Evolutionary conservation across 2,888 invertebrate species (phyloP), one percentile per base, ranked within the genome.

Genomic region (Plebejus anna): DNA sequence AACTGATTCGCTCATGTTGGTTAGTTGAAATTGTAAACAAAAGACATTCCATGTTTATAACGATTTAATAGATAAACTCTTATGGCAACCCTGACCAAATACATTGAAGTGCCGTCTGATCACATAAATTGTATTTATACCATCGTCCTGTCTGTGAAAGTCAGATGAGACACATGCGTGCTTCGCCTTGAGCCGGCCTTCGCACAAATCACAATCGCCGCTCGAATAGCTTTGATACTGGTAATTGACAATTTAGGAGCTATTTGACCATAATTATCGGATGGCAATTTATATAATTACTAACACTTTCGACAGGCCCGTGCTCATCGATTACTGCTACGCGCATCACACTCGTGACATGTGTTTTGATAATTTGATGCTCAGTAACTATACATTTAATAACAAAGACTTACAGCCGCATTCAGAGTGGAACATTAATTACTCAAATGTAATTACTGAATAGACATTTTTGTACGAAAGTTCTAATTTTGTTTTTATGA

Each of bases 141-240:
- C 51, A 16, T 28, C 13, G 28, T 47, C 32, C 28, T 32, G 38
- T 36, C 70, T 36, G 66, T 13, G 73, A 47, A 51, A 51, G 16
- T 73, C 42, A 4, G 73, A 28, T 55, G 32, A 9, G 22, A 51
- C 4, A 57, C 38, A 42, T 6, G 70, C 13, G 55, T 28, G 36
- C 22, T 77, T 75, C 32, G 55, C 73, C 73, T 73, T 73, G 47
- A 16, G 28, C 72, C 51, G 72, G 28, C 73, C 73, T 73, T 73
- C 73, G 51, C 55, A 73, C 73, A 22, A 22, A 22, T 22, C 22
- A 22, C 22, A 55, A 28, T 73, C 73, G 7, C 73, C 73, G 13
- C 51, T 73, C 73, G 4, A 71, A 73, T 51, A 73, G 47, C 51
- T 47, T 51, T 72, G 47, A 72, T 47, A 51, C 42, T 73, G 59